Conservation (phyloP, 2,113 vertebrate genomes). For the Microcebus griseorufus region DNA sequence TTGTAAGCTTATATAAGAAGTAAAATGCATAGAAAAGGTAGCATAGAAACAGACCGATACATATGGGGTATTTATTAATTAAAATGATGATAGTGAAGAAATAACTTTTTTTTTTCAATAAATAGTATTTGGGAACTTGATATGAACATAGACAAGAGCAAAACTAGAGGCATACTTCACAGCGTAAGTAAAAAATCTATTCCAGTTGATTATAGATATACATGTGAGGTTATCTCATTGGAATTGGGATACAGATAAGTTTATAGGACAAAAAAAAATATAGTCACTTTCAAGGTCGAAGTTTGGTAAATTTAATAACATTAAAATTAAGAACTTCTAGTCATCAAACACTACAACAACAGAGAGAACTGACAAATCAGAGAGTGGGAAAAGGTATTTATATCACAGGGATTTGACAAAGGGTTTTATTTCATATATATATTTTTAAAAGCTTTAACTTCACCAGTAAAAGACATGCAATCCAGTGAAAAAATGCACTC, state of each 20-base stretch:
- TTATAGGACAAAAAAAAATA: background rate
- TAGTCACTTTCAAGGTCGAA: background rate
- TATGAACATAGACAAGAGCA: background rate
- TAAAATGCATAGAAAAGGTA: background rate
- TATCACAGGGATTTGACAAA: background rate
- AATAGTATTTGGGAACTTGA: background rate
- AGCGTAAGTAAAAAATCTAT: background rate
- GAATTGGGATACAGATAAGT: background rate
- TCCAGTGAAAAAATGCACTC: background rate
- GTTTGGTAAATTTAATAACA: background rate
- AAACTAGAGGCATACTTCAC: background rate
- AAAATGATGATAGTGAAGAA: background rate
- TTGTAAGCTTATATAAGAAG: background rate
- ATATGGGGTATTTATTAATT: background rate
- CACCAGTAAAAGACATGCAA: background rate
- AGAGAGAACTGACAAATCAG: background rate
- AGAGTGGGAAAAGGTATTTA: background rate
- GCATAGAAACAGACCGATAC: background rate
- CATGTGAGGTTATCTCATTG: background rate
- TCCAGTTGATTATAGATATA: background rate
- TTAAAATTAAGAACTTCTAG: background rate
- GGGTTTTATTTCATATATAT: background rate
- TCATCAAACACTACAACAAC: background rate
- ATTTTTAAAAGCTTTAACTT: background rate
- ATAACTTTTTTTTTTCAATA: background rate